phyloP scores from a whole-genome alignment of 2,888 invertebrate species.

The Pandemis heparana region DNA sequence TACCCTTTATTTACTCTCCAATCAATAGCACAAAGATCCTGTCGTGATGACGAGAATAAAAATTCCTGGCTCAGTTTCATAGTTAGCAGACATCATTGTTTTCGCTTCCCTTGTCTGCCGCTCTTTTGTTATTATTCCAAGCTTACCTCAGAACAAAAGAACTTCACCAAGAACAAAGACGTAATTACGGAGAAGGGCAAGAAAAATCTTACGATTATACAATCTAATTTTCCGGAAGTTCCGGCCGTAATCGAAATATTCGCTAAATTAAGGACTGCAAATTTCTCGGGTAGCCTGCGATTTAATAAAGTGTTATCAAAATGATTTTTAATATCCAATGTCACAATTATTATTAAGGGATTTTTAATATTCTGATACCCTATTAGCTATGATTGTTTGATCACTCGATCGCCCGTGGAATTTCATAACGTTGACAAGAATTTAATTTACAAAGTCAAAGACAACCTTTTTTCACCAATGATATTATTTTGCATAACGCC shows the following conservation, averaged over 20 bases:
- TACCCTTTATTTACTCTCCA: constrained; percentile 32
- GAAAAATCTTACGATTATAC: constrained; percentile 65
- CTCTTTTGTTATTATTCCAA: constrained; percentile 74
- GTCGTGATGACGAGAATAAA: constrained; percentile 63
- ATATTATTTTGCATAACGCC: background rate
- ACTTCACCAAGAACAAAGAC: constrained; percentile 73
- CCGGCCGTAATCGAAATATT: constrained; percentile 33
- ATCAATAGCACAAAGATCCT: constrained; percentile 36
- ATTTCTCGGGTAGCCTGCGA: constrained; percentile 12
- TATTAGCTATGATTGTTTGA: constrained; percentile 15
- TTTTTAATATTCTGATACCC: constrained; percentile 25
- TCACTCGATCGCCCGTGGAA: constrained; percentile 22
- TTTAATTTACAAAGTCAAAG: constrained; percentile 8
- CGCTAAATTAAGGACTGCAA: constrained; percentile 19
- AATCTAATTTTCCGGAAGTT: constrained; percentile 61
- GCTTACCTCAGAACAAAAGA: constrained; percentile 75
- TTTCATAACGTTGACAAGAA: constrained; percentile 29
- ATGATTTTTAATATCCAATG: constrained; percentile 31
- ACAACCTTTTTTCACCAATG: background rate
- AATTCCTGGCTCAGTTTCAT: constrained; percentile 63
- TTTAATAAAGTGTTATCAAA: constrained; percentile 18
- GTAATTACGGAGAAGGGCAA: constrained; percentile 75
- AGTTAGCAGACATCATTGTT: constrained; percentile 80
- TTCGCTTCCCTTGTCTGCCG: constrained; percentile 66
- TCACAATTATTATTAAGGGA: constrained; percentile 17